A percentile compares a stretch with the other conserved stretches of the same genome.
Conservation (phyloP, 2,797 vertebrate genomes). For the Tokudaia muenninki region DNA sequence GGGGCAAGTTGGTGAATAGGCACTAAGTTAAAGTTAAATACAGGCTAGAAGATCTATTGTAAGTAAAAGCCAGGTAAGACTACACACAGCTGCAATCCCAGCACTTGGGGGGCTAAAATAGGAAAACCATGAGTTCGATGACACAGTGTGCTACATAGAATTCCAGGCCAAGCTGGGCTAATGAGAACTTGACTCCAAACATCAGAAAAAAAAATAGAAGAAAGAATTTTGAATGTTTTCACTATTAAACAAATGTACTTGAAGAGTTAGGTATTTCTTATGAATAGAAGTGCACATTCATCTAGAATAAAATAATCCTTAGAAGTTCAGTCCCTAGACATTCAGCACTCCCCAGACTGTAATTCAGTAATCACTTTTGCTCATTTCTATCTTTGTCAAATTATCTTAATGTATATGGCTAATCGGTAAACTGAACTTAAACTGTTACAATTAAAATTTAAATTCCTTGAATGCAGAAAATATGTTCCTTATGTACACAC, state of each 20-base stretch:
- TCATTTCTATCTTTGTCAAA: constrained; percentile 40
- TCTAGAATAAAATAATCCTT: constrained; percentile 28
- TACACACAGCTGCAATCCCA: neutral
- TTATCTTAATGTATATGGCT: constrained; percentile 49
- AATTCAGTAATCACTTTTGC: constrained; percentile 10
- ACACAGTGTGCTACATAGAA: neutral
- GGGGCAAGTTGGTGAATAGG: neutral
- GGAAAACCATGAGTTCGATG: neutral
- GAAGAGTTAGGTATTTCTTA: neutral
- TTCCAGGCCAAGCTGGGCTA: neutral
- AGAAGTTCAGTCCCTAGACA: neutral
- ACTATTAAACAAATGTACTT: neutral
- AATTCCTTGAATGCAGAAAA: constrained; percentile 53
- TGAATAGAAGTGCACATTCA: neutral
- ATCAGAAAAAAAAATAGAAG: neutral
- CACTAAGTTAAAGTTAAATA: neutral
- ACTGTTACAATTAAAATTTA: constrained; percentile 40
- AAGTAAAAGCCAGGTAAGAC: neutral
- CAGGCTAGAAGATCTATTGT: neutral
- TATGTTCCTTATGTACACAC: neutral
- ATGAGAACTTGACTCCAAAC: neutral
- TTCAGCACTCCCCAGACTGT: constrained; percentile 13
- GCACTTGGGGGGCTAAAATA: neutral
- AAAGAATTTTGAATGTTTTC: neutral
- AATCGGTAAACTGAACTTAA: constrained; percentile 45